Evolutionary conservation across 2,888 invertebrate genomes (phyloP).

Genomic region (Opisthograptis luteolata): DNA sequence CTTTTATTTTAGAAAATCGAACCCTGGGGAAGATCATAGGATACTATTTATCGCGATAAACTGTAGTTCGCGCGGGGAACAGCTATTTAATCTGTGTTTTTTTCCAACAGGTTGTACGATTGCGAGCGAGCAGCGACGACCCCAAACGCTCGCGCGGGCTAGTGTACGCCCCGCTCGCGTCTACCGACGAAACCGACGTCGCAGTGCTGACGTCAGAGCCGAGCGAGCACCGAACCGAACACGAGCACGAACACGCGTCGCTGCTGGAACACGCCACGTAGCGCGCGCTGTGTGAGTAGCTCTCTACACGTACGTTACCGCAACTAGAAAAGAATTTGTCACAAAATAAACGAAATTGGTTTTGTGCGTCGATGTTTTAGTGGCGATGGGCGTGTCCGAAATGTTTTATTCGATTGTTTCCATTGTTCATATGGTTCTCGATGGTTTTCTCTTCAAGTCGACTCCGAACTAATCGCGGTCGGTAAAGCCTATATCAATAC

Average conservation of each 20-base stretch:
- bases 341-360: background rate
- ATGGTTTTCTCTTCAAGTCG: too few relatives aligned
- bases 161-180: conserved; percentile 66
- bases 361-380: background rate
- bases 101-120: conserved; percentile 37
- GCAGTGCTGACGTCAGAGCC: conserved; percentile 50
- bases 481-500: too few relatives aligned
- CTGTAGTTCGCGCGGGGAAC: too few relatives aligned
- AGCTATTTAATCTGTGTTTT: conserved; percentile 4
- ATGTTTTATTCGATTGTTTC: too few relatives aligned
- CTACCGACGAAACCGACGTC: conserved; percentile 61
- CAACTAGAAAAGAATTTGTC: background rate
- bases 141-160: conserved; percentile 51
- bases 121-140: conserved; percentile 42
- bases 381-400: too few relatives aligned
- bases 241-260: conserved; percentile 57
- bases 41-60: too few relatives aligned
- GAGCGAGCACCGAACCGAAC: conserved; percentile 25
- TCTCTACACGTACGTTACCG: conserved; percentile 4
- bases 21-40: too few relatives aligned
- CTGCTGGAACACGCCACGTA: conserved; percentile 76
- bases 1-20: too few relatives aligned
- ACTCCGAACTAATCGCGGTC: too few relatives aligned
- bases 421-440: too few relatives aligned
- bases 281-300: conserved; percentile 27